Conservation (phyloP, 2,797 vertebrate genomes). For the Urosaurus nigricauda region DNA sequence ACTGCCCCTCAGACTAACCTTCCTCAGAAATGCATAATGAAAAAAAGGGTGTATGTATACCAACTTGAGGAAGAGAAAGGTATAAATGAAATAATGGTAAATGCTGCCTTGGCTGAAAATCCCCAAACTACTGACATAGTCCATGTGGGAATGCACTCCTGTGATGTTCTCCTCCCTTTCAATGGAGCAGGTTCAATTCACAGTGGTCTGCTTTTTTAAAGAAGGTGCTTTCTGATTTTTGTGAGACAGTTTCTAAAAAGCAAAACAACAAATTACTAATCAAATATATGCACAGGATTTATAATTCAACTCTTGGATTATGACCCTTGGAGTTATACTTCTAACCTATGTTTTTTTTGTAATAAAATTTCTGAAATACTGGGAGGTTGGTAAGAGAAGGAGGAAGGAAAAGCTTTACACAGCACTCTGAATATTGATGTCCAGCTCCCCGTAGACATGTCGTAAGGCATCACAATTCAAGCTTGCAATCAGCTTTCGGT, state of each 20-base stretch:
- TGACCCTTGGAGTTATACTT: neutral
- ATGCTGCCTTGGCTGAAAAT: neutral
- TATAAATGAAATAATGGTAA: neutral
- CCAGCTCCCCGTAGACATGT: constrained; percentile 83
- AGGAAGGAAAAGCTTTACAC: constrained; percentile 54
- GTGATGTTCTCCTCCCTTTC: neutral
- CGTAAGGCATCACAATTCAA: constrained; percentile 85
- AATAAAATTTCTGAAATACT: constrained; percentile 16
- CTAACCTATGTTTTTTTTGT: fast-evolving
- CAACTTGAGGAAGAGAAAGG: neutral
- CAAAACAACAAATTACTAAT: neutral
- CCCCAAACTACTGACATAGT: neutral
- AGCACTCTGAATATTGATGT: constrained; percentile 74
- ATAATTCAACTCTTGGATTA: constrained; percentile 3
- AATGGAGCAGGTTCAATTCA: neutral
- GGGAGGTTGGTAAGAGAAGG: neutral
- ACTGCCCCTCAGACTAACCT: neutral
- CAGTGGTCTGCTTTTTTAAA: neutral
- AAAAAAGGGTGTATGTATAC: neutral
- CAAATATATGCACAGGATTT: neutral
- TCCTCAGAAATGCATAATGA: neutral
- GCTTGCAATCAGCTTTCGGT: constrained; percentile 84
- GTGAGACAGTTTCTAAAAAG: neutral
- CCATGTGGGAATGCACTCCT: neutral
- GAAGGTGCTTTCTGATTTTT: neutral